Conservation (phyloP, 1,140 invertebrate species). For the Drosophila teissieri region DNA sequence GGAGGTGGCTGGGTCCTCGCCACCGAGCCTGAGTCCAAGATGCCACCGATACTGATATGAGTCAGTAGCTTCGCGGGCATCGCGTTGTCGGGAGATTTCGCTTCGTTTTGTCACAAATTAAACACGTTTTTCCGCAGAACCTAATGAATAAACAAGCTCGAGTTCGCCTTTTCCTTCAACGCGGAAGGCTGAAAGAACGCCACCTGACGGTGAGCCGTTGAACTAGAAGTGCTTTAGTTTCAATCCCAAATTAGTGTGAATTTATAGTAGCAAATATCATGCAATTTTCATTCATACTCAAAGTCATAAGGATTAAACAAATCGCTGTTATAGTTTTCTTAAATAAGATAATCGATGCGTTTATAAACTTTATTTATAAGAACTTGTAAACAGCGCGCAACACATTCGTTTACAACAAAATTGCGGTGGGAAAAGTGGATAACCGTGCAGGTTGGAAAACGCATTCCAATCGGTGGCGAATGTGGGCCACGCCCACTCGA, state of each 20-base stretch:
- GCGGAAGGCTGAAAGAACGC: neutral
- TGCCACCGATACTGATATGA: slow-evolving; percentile 45
- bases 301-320: too few species aligned
- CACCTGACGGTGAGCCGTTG: neutral
- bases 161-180: slow-evolving; percentile 7
- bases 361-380: neutral
- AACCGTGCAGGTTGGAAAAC: neutral
- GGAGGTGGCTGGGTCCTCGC: neutral
- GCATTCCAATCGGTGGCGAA: slow-evolving; percentile 20
- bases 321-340: too few species aligned
- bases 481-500: slow-evolving; percentile 18
- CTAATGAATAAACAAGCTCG: slow-evolving; percentile 82
- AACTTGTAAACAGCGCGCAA: slow-evolving; percentile 17
- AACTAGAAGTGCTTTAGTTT: neutral
- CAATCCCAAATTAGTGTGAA: neutral
- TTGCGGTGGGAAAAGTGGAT: neutral
- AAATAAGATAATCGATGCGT: too few species aligned
- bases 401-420: slow-evolving; percentile 26
- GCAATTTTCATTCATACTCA: too few species aligned
- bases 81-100: slow-evolving; percentile 48
- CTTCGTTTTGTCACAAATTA: slow-evolving; percentile 84
- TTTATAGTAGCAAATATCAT: too few species aligned
- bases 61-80: slow-evolving; percentile 19
- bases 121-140: slow-evolving; percentile 84
- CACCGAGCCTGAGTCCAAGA: slow-evolving; percentile 10